phyloP scores from a whole-genome alignment of 2,888 invertebrate genomes.

The Acholoe squamosa region DNA sequence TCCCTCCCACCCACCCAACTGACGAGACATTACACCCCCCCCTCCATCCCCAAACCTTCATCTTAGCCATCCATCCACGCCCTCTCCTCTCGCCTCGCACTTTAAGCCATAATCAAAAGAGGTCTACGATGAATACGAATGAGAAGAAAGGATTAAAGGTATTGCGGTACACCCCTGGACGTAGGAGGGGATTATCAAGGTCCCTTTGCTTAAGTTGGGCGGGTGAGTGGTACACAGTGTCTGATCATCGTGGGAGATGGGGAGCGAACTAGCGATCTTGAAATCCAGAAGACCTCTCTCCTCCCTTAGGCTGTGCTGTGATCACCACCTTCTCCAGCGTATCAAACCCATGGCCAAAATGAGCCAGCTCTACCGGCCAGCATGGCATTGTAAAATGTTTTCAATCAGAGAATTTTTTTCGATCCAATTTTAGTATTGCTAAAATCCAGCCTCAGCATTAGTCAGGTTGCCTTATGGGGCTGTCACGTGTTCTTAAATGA shows the following conservation, averaged over 20 bases:
- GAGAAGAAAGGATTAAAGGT: conserved; percentile 19
- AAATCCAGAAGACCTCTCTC: no score
- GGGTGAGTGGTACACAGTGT: no score
- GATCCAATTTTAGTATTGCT: not conserved
- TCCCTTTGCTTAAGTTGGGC: no score
- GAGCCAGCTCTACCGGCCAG: no score
- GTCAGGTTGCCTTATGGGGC: not conserved
- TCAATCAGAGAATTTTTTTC: conserved; percentile 10
- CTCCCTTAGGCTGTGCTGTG: no score
- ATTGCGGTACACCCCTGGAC: not conserved
- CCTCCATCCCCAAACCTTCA: not conserved
- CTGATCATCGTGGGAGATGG: no score
- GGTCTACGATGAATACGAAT: conserved; percentile 1
- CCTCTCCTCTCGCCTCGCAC: not conserved
- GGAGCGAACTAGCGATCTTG: no score
- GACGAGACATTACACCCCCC: not conserved
- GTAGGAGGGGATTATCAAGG: not conserved
- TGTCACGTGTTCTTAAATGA: conserved; percentile 16
- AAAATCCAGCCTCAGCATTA: not conserved
- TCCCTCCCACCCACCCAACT: not conserved
- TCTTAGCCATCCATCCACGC: not conserved
- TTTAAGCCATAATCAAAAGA: conserved; percentile 16
- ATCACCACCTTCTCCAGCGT: no score
- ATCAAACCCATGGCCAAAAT: no score
- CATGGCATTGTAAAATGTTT: not conserved